A percentile compares a stretch with the other conserved stretches of the same genome.
Conservation (phyloP, 2,888 invertebrate genomes). For the Chrysolina oricalcia region DNA sequence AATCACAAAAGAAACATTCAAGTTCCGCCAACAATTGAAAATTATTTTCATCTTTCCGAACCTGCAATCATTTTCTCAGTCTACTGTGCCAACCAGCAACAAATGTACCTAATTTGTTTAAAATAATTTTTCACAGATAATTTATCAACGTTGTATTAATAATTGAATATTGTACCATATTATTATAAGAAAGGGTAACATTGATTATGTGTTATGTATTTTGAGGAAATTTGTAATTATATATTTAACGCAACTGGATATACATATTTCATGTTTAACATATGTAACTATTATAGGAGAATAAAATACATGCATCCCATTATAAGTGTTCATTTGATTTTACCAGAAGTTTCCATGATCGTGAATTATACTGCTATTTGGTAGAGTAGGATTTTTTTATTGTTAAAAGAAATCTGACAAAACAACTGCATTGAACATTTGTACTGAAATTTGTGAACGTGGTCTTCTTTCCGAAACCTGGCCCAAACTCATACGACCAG, state of each 20-base stretch:
- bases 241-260: constrained; percentile 46
- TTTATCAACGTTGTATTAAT: no score
- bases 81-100: background rate
- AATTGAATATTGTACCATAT: background rate
- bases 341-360: background rate
- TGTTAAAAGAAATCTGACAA: no score
- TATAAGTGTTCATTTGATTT: background rate
- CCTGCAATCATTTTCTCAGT: background rate
- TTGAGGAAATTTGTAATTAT: constrained; percentile 67
- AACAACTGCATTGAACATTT: no score
- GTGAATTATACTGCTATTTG: no score
- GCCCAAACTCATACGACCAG: no score
- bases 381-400: no score
- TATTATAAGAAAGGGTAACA: background rate
- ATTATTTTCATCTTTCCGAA: background rate
- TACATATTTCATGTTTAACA: constrained; percentile 33
- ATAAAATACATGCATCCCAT: constrained; percentile 19
- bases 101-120: background rate
- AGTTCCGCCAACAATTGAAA: background rate
- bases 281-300: constrained; percentile 4
- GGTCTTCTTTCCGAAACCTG: no score
- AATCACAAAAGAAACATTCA: background rate
- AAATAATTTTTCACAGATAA: background rate
- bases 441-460: no score
- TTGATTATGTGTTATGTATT: constrained; percentile 60